Evolutionary conservation across 2,113 vertebrate species (phyloP).

Genomic region (Dolichotis patagonum): DNA sequence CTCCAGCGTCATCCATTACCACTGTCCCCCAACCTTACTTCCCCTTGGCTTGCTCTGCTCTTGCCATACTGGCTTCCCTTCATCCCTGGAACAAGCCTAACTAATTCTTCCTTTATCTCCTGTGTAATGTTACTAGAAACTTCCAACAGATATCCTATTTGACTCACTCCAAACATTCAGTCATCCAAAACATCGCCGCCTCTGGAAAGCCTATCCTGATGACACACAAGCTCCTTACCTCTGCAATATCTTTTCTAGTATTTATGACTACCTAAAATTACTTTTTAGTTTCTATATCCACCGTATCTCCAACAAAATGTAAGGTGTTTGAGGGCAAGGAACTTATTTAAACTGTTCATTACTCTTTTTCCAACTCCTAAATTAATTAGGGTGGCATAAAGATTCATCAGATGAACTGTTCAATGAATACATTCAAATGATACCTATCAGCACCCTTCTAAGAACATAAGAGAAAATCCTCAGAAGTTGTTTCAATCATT

Average conservation of each 20-base stretch:
- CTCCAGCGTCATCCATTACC: not conserved
- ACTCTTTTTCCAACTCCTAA: not conserved
- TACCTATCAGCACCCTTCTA: not conserved
- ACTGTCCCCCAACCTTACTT: not conserved
- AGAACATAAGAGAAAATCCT: not conserved
- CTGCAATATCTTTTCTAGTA: not conserved
- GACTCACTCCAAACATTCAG: slow-evolving; percentile 38
- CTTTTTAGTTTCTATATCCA: not conserved
- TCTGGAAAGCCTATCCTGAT: not conserved
- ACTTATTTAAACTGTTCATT: not conserved
- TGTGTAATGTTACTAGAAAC: slow-evolving; percentile 4
- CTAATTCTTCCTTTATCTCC: not conserved
- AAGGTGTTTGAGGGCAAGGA: not conserved
- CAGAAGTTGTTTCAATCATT: not conserved
- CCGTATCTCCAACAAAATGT: not conserved
- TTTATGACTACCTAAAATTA: not conserved
- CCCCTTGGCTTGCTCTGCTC: not conserved
- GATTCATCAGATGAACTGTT: not conserved
- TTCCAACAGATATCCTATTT: not conserved
- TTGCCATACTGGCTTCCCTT: not conserved
- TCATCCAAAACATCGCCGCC: not conserved
- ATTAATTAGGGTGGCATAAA: not conserved
- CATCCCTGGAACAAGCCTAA: not conserved
- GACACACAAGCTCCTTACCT: not conserved
- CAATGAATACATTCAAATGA: slow-evolving; percentile 25